Conservation (phyloP, 2,797 vertebrate species). For the Falco concolor region DNA sequence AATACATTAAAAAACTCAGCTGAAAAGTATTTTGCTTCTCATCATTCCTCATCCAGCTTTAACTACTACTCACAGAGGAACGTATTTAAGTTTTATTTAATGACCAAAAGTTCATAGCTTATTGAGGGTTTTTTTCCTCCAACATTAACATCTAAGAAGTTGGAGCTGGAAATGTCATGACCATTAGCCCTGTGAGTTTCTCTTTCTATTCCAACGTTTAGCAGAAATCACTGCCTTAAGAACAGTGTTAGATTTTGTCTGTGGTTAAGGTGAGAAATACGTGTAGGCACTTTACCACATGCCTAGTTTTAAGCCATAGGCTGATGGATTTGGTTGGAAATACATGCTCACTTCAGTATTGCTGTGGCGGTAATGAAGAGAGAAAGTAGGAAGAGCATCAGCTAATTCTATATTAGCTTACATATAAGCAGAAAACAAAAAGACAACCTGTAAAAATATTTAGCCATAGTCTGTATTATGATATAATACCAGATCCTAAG, state of each 20-base stretch:
- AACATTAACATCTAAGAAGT: background rate
- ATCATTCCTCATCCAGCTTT: background rate
- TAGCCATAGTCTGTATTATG: background rate
- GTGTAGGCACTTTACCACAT: background rate
- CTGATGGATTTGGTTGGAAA: background rate
- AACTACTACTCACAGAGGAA: background rate
- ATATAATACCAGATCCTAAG: background rate
- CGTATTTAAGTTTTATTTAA: background rate
- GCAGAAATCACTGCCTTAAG: background rate
- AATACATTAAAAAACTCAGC: background rate
- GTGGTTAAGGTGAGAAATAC: background rate
- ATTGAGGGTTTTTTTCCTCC: background rate
- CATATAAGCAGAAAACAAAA: background rate
- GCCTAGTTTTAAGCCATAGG: background rate
- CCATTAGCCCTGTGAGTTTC: background rate
- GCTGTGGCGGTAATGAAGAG: background rate
- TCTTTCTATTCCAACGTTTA: background rate
- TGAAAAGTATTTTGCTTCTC: background rate
- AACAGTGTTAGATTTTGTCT: background rate
- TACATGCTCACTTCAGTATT: background rate
- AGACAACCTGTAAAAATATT: background rate
- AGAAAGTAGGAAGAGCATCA: background rate
- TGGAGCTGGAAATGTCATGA: background rate
- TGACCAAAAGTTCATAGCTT: background rate
- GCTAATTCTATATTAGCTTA: background rate